A percentile compares a stretch with the other conserved stretches of the same genome.
Evolutionary conservation across 2,888 invertebrate genomes (phyloP).

Genomic region (Hydropsyche betteni): DNA sequence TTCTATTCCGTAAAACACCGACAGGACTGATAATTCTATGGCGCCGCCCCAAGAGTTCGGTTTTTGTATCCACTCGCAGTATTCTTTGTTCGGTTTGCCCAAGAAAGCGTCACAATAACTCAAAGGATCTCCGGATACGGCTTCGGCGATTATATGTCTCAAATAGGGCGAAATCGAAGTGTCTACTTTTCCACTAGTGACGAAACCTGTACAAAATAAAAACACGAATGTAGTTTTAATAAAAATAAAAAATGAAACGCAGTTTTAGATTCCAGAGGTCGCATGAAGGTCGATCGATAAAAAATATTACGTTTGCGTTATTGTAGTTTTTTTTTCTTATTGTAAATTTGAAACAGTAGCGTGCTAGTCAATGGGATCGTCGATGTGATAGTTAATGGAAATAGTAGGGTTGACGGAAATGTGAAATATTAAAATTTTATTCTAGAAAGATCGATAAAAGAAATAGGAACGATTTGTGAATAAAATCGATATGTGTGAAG

Average conservation of each 20-base stretch:
- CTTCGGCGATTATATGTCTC: conserved; percentile 87
- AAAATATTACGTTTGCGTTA: neutral
- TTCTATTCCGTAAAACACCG: conserved; percentile 87
- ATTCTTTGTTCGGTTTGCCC: conserved; percentile 83
- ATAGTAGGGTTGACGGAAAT: too few relatives aligned
- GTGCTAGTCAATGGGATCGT: too few relatives aligned
- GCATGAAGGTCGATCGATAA: too few relatives aligned
- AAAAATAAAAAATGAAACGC: neutral
- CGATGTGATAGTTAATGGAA: too few relatives aligned
- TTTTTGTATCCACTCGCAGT: conserved; percentile 90
- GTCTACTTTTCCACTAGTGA: conserved; percentile 80
- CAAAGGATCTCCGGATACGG: conserved; percentile 78
- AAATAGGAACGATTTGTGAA: too few relatives aligned
- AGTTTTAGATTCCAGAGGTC: too few relatives aligned
- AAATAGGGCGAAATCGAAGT: conserved; percentile 77
- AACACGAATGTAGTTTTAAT: conserved; percentile 40
- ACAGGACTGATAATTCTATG: conserved; percentile 86
- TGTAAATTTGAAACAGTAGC: too few relatives aligned
- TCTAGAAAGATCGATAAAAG: too few relatives aligned
- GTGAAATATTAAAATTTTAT: too few relatives aligned
- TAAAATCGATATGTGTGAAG: too few relatives aligned
- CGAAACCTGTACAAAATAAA: conserved; percentile 65
- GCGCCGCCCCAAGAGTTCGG: conserved; percentile 96
- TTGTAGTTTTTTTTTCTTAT: neutral
- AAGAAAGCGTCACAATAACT: conserved; percentile 88